These are phyloP conservation scores for Ictidomys tridecemlineatus DNA, from an alignment of 2,113 vertebrate genomes.

Conservation along the genomic window DNA sequence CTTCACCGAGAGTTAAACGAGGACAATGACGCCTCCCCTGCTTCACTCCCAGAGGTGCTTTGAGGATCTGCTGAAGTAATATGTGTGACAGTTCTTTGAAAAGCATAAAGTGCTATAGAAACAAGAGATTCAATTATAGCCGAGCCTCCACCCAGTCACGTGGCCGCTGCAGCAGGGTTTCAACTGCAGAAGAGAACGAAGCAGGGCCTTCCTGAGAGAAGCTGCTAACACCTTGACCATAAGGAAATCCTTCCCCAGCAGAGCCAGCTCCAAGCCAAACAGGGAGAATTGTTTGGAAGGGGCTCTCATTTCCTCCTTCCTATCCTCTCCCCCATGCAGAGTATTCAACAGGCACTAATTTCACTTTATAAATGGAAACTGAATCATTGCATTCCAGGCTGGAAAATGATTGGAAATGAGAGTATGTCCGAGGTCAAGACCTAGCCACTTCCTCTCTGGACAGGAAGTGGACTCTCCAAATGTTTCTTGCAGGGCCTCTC, in stretches of 20 bases:
- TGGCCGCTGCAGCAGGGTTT: background rate
- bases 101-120: conserved; percentile 7
- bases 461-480: conserved; percentile 87
- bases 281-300: conserved; percentile 87
- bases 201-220: conserved; percentile 61
- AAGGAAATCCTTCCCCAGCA: conserved; percentile 89
- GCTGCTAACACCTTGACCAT: conserved; percentile 85
- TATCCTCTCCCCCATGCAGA: conserved; percentile 80
- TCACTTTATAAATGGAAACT: conserved; percentile 91
- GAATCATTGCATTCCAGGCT: conserved; percentile 88
- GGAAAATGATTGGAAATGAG: conserved; percentile 89
- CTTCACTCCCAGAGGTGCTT: conserved; percentile 32
- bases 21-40: background rate
- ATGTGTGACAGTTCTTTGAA: conserved; percentile 9
- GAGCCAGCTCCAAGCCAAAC: conserved; percentile 87
- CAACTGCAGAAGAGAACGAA: conserved; percentile 54
- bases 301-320: conserved; percentile 89
- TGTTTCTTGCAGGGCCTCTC: conserved; percentile 84
- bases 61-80: background rate
- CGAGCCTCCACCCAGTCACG: background rate
- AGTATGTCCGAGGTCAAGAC: conserved; percentile 86
- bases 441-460: conserved; percentile 87
- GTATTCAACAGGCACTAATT: conserved; percentile 86
- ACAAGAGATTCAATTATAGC: background rate
- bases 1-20: conserved; percentile 21